These are phyloP conservation scores for Melanotaenia parkinsoni DNA, from an alignment of 2,797 vertebrate genomes.

Conservation along the genomic window DNA sequence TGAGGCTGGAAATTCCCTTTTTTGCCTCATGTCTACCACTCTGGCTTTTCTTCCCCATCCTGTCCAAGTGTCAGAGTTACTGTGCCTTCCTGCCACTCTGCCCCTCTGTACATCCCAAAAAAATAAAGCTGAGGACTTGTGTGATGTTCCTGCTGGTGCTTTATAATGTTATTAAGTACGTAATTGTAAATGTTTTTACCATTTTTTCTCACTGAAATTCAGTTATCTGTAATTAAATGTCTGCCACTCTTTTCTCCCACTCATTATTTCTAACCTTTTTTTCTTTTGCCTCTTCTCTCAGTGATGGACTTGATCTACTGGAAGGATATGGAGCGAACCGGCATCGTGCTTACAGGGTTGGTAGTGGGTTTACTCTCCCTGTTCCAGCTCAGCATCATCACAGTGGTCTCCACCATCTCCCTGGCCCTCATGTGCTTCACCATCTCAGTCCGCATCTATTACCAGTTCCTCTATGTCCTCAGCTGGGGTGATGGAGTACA, in stretches of 20 bases:
- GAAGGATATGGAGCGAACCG: conserved; percentile 88
- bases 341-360: conserved; percentile 86
- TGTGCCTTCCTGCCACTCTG: conserved; percentile 17
- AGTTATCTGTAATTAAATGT: not conserved
- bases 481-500: conserved; percentile 85
- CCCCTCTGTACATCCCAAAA: conserved; percentile 4
- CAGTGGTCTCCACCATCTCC: conserved; percentile 86
- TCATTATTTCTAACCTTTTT: not conserved
- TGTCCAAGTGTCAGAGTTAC: not conserved
- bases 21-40: conserved; percentile 5
- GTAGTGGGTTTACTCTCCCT: conserved; percentile 90
- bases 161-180: not conserved
- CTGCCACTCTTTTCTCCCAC: not conserved
- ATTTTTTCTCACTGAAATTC: not conserved
- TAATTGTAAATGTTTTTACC: not conserved
- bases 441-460: conserved; percentile 89
- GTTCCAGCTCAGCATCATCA: conserved; percentile 92
- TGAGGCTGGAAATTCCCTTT: conserved; percentile 37
- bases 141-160: conserved; percentile 21
- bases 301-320: conserved; percentile 91
- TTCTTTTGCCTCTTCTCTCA: conserved; percentile 45
- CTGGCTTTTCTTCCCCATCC: conserved; percentile 1
- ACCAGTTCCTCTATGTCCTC: conserved; percentile 82
- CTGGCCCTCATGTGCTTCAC: conserved; percentile 87
- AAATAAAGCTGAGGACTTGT: conserved; percentile 11